phyloP scores from a whole-genome alignment of 2,113 vertebrate genomes.

The Chloroceryle aenea region DNA sequence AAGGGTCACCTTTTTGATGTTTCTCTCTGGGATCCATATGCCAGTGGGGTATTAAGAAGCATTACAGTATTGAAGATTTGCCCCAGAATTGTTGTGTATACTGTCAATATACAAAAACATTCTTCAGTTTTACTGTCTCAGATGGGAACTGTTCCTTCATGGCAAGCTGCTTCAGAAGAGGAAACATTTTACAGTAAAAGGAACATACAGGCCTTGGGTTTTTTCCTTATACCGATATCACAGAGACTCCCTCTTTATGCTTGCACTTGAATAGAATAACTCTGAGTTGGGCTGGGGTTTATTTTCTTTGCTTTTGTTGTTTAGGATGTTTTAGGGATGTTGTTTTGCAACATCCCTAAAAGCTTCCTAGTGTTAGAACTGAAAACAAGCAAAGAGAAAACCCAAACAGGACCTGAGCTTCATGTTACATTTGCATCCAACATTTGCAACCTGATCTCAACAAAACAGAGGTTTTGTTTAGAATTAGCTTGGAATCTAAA shows the following conservation, averaged over 20 bases:
- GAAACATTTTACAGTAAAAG: not conserved
- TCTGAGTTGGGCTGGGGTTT: not conserved
- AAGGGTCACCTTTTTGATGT: not conserved
- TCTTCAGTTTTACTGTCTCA: not conserved
- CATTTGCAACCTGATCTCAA: not conserved
- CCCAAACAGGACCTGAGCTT: conserved; percentile 1
- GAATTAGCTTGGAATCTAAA: not conserved
- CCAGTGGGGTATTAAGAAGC: not conserved
- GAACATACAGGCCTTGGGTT: not conserved
- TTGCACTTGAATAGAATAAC: not conserved
- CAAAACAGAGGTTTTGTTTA: not conserved
- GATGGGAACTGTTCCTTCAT: not conserved
- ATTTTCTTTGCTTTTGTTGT: not conserved
- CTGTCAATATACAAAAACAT: not conserved
- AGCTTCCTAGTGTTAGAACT: not conserved
- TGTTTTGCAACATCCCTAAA: conserved; percentile 16
- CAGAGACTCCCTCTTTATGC: not conserved
- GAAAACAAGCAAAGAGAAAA: conserved; percentile 25
- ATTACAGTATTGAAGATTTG: not conserved
- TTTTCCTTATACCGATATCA: not conserved
- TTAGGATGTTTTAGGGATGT: too few species aligned
- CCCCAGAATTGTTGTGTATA: not conserved
- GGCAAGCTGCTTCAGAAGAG: not conserved
- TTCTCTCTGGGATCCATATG: not conserved
- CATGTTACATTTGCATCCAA: not conserved